These are phyloP conservation scores for Callaeas wilsoni DNA, from an alignment of 2,113 vertebrate species.

Conservation along the genomic window DNA sequence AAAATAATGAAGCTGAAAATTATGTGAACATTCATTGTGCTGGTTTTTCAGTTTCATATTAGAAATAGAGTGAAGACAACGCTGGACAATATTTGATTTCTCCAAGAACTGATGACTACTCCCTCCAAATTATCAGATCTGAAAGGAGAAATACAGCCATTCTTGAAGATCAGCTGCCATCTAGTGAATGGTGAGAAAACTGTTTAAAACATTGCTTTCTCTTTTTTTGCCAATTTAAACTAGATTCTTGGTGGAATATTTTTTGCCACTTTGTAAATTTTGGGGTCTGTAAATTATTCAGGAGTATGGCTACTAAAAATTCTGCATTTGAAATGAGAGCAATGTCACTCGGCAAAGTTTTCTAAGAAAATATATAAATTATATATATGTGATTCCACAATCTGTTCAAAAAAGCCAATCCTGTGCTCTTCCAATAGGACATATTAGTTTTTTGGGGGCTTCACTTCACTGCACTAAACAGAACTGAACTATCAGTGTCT, in stretches of 20 bases:
- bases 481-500: background rate
- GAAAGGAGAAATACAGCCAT: conserved; percentile 2
- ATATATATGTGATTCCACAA: background rate
- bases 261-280: background rate
- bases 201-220: background rate
- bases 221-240: background rate
- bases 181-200: conserved; percentile 54
- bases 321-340: background rate
- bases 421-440: background rate
- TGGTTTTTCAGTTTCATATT: background rate
- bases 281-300: background rate
- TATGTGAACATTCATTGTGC: background rate
- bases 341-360: background rate
- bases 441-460: background rate
- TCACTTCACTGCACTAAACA: background rate
- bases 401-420: background rate
- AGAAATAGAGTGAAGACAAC: background rate
- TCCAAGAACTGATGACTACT: background rate
- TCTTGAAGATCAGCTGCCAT: conserved; percentile 64
- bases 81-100: background rate
- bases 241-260: background rate
- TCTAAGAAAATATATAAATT: background rate
- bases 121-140: background rate
- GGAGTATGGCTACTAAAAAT: background rate
- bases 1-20: conserved; percentile 4